Base-by-base conservation (phyloP, 2,113 vertebrate species). In the Amphilophus citrinellus region DNA sequence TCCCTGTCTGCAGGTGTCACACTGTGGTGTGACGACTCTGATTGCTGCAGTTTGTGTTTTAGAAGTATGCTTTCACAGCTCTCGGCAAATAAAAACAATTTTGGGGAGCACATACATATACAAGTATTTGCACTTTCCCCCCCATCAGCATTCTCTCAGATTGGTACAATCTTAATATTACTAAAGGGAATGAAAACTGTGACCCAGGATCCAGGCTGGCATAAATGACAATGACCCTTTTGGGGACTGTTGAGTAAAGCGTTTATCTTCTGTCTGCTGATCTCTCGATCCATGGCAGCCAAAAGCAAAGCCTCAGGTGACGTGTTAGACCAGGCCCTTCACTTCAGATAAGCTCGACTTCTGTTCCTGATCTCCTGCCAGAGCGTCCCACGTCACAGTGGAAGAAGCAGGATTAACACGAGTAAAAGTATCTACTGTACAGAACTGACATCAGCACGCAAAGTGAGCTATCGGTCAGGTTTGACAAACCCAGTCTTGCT, bases 351-450 rank as follows among this genome's bases (percentile, higher is more conserved):
- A 87, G 53, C 62, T 37, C 10, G 3, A 59, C 37, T 44, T 61
- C 27, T 77, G n/a, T 44, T 62, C 11, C 24, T 47, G n/a, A 20
- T 44, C 18, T 80, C 53, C 57, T 75, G 63, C 57, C 30, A 53
- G 63, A 39, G 68, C 57, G 20, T 75, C 9, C 32, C 50, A 66
- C 22, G 39, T 66, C 76, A 63, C 61, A 7, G 47, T 24, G 2
- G 7, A 63, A 58, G 75, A 76, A 79, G 68, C 50, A 6, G 66
- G 80, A 83, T 87, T 68, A 85, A 32, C 24, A n/a, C 1, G n/a
- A 61, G 76, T 32, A 22, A 61, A 59, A 57, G 22, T 24, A 59
- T 20, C 61, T 9, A 3, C 6, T 7, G 24, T 7, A 4, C 13
- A 18, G 50, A 6, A 6, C 37, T 53, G 62, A 73, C 22, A 61